Percentiles rank a stretch among this genome's conserved stretches.
Conservation (phyloP, 2,113 vertebrate genomes). For the Pluvialis apricaria region DNA sequence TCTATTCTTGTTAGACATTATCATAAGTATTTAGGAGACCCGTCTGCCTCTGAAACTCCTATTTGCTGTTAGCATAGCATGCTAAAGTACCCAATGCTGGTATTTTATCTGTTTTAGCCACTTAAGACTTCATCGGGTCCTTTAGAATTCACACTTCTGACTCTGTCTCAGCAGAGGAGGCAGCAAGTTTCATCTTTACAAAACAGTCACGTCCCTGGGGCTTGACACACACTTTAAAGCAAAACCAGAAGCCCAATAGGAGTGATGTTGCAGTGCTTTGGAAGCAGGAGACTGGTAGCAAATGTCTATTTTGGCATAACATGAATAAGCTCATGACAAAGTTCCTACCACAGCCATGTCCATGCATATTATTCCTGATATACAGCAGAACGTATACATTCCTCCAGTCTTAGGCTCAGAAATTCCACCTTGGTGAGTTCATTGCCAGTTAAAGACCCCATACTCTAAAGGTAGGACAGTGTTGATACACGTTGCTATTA, state of each 20-base stretch:
- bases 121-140: not conserved
- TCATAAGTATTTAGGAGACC: slow-evolving; percentile 1
- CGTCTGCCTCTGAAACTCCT: not conserved
- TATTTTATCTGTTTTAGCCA: slow-evolving; percentile 15
- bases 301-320: not conserved
- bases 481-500: not conserved
- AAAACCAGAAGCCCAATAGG: not conserved
- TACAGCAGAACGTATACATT: not conserved
- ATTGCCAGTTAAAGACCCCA: not conserved
- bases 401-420: not conserved
- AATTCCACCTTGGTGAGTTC: not conserved
- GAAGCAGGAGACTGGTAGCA: not conserved
- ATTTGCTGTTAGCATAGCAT: not conserved
- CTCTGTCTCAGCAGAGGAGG: not conserved
- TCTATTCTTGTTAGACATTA: slow-evolving; percentile 29
- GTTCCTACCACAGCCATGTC: not conserved
- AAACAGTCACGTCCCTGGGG: not conserved
- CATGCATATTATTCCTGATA: not conserved
- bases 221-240: slow-evolving; percentile 1
- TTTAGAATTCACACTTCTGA: slow-evolving; percentile 23
- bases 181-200: not conserved
- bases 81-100: not conserved
- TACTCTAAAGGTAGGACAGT: not conserved
- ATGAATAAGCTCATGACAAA: not conserved
- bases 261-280: not conserved